phyloP scores from a whole-genome alignment of 2,888 invertebrate genomes.

The Diaprepes abbreviatus region DNA sequence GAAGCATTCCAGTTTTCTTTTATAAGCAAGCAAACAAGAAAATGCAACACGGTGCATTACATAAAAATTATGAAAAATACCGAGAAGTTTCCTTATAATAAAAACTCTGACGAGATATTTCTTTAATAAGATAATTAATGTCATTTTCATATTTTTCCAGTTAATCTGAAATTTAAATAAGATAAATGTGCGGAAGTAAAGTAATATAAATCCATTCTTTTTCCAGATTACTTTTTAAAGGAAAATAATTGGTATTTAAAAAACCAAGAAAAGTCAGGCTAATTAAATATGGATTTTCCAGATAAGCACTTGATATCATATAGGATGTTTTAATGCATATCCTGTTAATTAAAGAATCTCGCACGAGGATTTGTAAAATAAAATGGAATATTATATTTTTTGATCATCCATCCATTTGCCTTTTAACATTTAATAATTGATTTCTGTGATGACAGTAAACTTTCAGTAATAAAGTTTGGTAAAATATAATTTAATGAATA shows the following conservation, averaged over 20 bases:
- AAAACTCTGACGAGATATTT: background rate
- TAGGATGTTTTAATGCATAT: no score
- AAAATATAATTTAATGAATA: no score
- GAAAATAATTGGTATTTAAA: slow-evolving; percentile 7
- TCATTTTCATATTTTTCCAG: slow-evolving; percentile 16
- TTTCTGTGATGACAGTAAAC: no score
- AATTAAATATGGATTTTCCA: background rate
- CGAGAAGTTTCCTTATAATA: slow-evolving; percentile 10
- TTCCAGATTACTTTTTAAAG: background rate
- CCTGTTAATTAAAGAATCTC: no score
- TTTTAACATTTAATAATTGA: no score
- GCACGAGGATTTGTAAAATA: no score
- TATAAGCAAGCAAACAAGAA: background rate
- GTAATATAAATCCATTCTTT: slow-evolving; percentile 16
- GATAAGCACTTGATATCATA: background rate
- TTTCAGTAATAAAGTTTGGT: no score
- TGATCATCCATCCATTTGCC: no score
- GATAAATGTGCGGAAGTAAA: slow-evolving; percentile 21
- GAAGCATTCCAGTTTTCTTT: background rate
- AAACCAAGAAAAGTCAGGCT: no score
- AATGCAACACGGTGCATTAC: background rate
- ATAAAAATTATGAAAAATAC: background rate
- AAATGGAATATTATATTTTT: no score
- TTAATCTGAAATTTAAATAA: slow-evolving; percentile 25
- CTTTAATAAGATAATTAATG: slow-evolving; percentile 23